Conservation (phyloP, 2,888 invertebrate species). For the Leucania comma region DNA sequence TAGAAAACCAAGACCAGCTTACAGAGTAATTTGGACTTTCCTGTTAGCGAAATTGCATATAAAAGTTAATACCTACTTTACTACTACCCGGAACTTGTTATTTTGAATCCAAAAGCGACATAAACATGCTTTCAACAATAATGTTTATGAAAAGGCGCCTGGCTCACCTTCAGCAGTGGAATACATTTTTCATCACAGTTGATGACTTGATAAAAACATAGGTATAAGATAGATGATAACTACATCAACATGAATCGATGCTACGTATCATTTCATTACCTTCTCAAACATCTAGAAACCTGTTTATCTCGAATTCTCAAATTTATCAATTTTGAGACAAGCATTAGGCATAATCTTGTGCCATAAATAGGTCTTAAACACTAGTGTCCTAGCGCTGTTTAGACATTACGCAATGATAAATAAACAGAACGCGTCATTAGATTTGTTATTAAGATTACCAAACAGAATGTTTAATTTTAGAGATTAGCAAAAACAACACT, state of each 20-base stretch:
- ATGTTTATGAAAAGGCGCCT: background rate
- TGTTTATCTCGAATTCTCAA: slow-evolving; percentile 18
- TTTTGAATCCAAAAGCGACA: background rate
- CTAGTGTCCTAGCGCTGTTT: slow-evolving; percentile 2
- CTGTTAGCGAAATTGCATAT: background rate
- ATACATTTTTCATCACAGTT: slow-evolving; percentile 9
- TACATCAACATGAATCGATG: slow-evolving; percentile 3
- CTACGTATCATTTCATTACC: background rate
- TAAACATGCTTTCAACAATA: background rate
- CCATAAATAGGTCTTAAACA: background rate
- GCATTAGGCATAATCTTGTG: background rate
- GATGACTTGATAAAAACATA: slow-evolving; percentile 20
- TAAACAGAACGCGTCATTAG: slow-evolving; percentile 30
- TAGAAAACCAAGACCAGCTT: background rate
- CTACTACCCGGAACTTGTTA: background rate
- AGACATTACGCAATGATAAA: slow-evolving; percentile 26
- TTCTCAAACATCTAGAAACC: slow-evolving; percentile 16
- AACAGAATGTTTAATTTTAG: slow-evolving; percentile 35
- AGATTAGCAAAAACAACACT: slow-evolving; percentile 34
- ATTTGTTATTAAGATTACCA: slow-evolving; percentile 36
- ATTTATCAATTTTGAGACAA: slow-evolving; percentile 9
- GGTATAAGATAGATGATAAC: background rate
- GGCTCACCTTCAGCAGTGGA: slow-evolving; percentile 1
- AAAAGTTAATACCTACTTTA: no score
- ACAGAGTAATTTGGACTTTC: background rate